Evolutionary conservation across 2,888 invertebrate genomes (phyloP).

Genomic region (Anthophora plumipes): DNA sequence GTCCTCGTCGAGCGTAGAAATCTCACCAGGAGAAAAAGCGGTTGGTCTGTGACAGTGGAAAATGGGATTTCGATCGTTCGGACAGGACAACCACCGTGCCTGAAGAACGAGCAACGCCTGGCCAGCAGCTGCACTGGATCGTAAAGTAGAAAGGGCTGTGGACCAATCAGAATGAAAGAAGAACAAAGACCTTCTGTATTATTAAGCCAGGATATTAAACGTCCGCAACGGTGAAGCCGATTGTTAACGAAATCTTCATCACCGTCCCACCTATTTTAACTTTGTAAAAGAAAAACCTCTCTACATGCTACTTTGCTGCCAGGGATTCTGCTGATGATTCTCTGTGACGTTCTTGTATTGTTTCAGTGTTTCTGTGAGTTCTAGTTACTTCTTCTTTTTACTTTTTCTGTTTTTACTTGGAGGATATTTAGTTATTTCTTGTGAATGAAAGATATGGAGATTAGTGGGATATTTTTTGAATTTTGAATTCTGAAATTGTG

Average conservation of each 20-base stretch:
- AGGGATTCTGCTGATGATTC: neutral
- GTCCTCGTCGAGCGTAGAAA: conserved; percentile 34
- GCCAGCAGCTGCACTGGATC: conserved; percentile 65
- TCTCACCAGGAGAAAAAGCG: conserved; percentile 62
- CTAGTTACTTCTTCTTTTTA: no score
- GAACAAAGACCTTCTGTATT: conserved; percentile 70
- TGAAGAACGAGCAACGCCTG: conserved; percentile 62
- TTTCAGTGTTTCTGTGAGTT: no score
- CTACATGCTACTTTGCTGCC: neutral
- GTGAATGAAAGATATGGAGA: no score
- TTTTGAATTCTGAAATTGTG: no score
- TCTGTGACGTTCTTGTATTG: neutral
- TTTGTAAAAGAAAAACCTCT: neutral
- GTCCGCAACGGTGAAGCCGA: conserved; percentile 60
- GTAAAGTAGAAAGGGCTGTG: conserved; percentile 61
- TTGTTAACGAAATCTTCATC: conserved; percentile 55
- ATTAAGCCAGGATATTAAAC: conserved; percentile 74
- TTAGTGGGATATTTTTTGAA: no score
- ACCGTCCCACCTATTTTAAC: conserved; percentile 26
- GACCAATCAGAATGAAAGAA: conserved; percentile 57
- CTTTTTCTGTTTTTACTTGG: no score
- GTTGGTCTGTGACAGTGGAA: conserved; percentile 72
- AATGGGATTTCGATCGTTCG: conserved; percentile 74
- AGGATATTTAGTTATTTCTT: no score
- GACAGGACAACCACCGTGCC: conserved; percentile 46